Evolutionary conservation across 2,797 vertebrate genomes (phyloP).

Genomic region (Lerista edwardsae): DNA sequence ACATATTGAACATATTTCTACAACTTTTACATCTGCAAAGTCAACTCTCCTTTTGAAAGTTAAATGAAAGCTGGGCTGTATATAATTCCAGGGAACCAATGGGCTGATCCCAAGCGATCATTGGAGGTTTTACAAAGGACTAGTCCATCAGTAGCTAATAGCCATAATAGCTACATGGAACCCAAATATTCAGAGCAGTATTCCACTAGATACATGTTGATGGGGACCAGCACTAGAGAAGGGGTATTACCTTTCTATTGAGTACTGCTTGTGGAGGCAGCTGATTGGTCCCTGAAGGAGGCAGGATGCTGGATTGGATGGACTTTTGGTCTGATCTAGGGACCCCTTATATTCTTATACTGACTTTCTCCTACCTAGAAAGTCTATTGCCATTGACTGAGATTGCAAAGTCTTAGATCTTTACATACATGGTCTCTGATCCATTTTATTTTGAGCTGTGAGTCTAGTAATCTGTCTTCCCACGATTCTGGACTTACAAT

Average conservation of each 20-base stretch:
- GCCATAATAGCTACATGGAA: too few species aligned
- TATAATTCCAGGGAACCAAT: not conserved
- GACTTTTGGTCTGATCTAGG: too few species aligned
- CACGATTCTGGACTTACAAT: not conserved
- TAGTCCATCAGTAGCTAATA: too few species aligned
- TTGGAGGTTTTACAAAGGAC: not conserved
- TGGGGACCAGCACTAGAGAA: too few species aligned
- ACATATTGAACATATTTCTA: not conserved
- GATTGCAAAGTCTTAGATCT: not conserved
- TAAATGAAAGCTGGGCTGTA: not conserved
- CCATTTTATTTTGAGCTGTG: not conserved
- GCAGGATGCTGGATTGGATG: too few species aligned
- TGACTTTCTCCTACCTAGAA: not conserved
- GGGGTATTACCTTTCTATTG: too few species aligned
- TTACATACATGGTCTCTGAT: slow-evolving; percentile 13
- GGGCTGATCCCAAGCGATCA: too few species aligned
- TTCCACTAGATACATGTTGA: too few species aligned
- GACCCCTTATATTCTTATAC: too few species aligned
- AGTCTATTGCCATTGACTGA: not conserved
- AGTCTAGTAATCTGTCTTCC: slow-evolving; percentile 36
- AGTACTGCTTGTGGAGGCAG: too few species aligned
- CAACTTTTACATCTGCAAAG: not conserved
- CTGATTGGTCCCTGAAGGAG: too few species aligned
- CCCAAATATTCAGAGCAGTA: too few species aligned
- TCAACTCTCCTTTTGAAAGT: not conserved